Conservation (phyloP, 1,140 invertebrate genomes). For the Aphelinus certus region DNA sequence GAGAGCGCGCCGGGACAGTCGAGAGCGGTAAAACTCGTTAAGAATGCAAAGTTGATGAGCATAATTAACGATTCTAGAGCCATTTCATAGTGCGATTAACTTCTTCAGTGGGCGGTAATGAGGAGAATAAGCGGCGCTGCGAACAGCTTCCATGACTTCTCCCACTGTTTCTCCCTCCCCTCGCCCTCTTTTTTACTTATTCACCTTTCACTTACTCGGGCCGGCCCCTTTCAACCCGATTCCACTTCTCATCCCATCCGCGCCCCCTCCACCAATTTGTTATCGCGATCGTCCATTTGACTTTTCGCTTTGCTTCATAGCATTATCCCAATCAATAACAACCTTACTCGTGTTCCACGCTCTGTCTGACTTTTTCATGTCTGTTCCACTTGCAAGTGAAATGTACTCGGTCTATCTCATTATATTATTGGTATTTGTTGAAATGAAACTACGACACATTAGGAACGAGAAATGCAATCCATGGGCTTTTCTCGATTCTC, state of each 20-base stretch:
- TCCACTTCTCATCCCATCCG: neutral
- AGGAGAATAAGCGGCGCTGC: constrained; percentile 28
- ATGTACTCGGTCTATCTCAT: too few species aligned
- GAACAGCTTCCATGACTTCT: constrained; percentile 11
- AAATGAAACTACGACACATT: too few species aligned
- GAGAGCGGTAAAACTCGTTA: constrained; percentile 29
- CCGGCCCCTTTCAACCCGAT: neutral
- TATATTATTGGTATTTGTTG: too few species aligned
- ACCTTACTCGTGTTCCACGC: too few species aligned
- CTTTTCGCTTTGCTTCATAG: too few species aligned
- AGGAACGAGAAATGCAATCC: too few species aligned
- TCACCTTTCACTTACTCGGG: neutral
- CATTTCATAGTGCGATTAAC: constrained; percentile 21
- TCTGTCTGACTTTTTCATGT: too few species aligned
- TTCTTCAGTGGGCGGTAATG: constrained; percentile 35
- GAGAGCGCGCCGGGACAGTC: neutral
- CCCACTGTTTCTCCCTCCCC: neutral
- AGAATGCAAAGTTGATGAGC: constrained; percentile 32
- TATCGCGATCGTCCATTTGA: too few species aligned
- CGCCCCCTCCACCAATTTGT: too few species aligned
- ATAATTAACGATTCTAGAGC: constrained; percentile 30
- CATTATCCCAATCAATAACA: too few species aligned
- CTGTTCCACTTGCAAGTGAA: too few species aligned
- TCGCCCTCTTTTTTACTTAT: neutral
- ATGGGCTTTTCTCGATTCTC: too few species aligned